phyloP scores from a whole-genome alignment of 2,113 vertebrate species.

The Corythornis madagascariensis region DNA sequence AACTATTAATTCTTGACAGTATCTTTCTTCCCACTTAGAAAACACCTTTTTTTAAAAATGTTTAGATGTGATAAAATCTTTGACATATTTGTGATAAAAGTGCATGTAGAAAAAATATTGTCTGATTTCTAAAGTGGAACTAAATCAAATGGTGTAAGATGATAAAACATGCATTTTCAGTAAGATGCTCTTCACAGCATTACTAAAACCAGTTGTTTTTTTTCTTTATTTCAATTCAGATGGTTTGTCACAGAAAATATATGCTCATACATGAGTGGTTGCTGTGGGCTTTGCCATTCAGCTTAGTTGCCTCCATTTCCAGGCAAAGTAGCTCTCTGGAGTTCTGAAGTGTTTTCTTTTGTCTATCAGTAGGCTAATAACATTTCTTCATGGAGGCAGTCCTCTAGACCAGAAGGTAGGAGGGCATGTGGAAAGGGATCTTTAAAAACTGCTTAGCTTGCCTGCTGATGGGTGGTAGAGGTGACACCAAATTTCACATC shows the following conservation, averaged over 20 bases:
- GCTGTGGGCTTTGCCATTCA: conserved; percentile 9
- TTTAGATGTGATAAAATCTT: background rate
- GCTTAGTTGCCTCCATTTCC: background rate
- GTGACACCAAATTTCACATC: background rate
- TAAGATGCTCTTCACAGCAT: background rate
- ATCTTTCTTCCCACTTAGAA: background rate
- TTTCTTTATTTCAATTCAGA: conserved; percentile 13
- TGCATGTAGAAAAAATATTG: too few species aligned
- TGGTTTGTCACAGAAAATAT: background rate
- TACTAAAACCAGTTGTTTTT: background rate
- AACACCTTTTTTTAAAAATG: background rate
- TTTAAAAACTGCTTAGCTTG: background rate
- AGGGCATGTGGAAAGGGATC: background rate
- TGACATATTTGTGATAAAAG: background rate
- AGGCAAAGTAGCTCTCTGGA: background rate
- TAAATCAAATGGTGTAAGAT: background rate
- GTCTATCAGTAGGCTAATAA: background rate
- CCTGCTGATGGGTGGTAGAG: background rate
- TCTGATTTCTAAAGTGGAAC: conserved; percentile 20
- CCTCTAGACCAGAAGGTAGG: background rate
- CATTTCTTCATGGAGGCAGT: background rate
- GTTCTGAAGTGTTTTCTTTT: background rate
- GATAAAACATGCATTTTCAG: background rate
- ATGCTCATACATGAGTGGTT: conserved; percentile 6
- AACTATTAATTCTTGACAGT: background rate